These are phyloP conservation scores for Bombus breviceps DNA, from an alignment of 1,140 invertebrate genomes.

Conservation along the genomic window DNA sequence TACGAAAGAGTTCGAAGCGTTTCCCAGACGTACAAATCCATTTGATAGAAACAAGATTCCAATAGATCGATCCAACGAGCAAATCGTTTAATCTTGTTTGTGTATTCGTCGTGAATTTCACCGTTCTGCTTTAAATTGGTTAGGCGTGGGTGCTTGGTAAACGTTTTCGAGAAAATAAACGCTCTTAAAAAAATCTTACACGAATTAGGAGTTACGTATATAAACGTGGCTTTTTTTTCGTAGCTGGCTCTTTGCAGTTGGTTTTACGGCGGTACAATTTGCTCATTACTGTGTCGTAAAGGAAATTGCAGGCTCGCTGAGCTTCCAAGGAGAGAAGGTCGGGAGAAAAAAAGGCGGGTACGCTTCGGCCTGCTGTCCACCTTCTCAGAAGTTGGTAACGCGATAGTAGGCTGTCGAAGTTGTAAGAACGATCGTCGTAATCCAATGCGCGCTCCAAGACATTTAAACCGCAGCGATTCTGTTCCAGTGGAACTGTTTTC, in stretches of 20 bases:
- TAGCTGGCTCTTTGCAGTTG: neutral
- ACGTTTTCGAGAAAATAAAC: neutral
- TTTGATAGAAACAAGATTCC: neutral
- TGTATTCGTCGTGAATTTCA: neutral
- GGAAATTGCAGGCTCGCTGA: neutral
- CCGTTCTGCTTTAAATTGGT: neutral
- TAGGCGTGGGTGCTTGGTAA: neutral
- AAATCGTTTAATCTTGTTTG: no score
- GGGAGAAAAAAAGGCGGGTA: neutral
- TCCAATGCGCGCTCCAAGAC: conserved; percentile 33
- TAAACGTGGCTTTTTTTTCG: neutral
- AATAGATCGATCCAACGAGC: neutral
- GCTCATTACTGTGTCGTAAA: neutral
- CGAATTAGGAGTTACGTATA: neutral
- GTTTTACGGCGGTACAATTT: neutral
- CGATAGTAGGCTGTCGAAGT: conserved; percentile 42
- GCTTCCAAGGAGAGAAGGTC: conserved; percentile 3
- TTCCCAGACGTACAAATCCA: neutral
- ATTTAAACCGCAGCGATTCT: conserved; percentile 41
- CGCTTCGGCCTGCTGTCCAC: neutral
- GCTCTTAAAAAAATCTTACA: neutral
- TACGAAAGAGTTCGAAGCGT: neutral
- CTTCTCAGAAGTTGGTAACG: conserved; percentile 41
- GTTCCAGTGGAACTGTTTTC: conserved; percentile 9
- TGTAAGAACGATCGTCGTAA: conserved; percentile 43